Evolutionary conservation across 1,140 invertebrate genomes (phyloP), one percentile per base, ranked within the genome.

Genomic region (Zophobas morio): DNA sequence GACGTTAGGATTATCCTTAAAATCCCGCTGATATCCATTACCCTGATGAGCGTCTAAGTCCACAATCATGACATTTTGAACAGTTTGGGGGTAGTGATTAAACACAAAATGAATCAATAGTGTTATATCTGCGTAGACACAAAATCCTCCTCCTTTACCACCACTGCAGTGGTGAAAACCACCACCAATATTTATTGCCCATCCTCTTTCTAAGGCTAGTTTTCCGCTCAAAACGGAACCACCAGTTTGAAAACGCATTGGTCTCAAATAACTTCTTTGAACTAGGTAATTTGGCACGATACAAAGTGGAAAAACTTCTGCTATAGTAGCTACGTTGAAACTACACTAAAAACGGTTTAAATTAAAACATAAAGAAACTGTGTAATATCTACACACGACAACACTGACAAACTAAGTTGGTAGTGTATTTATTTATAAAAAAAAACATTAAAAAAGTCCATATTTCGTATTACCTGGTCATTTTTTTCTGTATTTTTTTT

Each of bases 21-120:
- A 96, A 86, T 97, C 96, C 2, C 90, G 88, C 81, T 94, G 93
- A 86, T 96, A 94, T 0, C 96, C 96, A 88, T 97, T 97, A 4
- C 96, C 96, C 88, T 94, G 92, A 88, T 97, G 96, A 39, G 95
- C 95, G 88, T 97, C 95, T 82, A 97, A 88, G 87, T 97, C 96
- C 32, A 97, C 90, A 82, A 97, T 96, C 93, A 97, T 94, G 6
- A 92, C 92, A 75, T 90, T 93, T 73, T 89, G 86, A 5, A 94
- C 89, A 36, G 86, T 80, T 5, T 85, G 84, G 20, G 87, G 80
- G 75, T 90, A 88, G 81, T 89, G 85, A 8, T 90, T 86, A 57
- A 94, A 91, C 1, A 96, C 83, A 81, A 92, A 92, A 63, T 90
- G 88, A 6, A 96, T 89, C 0, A 95, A 86, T 47, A 96, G 84